Base-by-base conservation (phyloP, 1,140 invertebrate genomes). In the Drosophila kanapiae region DNA sequence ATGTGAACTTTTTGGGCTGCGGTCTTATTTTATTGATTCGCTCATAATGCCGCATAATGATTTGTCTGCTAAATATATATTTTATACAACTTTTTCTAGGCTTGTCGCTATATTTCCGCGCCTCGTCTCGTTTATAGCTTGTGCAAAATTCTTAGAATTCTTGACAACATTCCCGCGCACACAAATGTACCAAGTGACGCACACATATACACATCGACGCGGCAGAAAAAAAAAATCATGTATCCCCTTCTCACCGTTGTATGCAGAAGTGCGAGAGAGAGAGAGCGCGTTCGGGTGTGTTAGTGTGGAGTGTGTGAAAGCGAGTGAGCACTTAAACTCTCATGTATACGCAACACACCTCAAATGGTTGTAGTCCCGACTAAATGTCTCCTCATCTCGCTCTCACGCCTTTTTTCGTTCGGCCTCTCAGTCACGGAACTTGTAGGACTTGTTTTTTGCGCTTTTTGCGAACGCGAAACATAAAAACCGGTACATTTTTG, bases 121-220 rank as follows among this genome's bases (percentile, higher is more conserved):
- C 63, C 63, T 69, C 60, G 43, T 37, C 42, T 77, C 10, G 31
- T 65, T 37, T 31, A 53, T 78, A 33, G 64, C 67, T 90, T 79
- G 64, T 78, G 81, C 78, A 72, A 88, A 90, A 90, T 90, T 90
- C 85, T 90, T 85, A 85, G 85, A 90, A 90, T 90, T 90, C 85
- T 84, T 90, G 74, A 70, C 83, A 90, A 90, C 85, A 90, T 90
- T 90, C 85, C 85, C 85, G 85, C 85, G 85, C 86, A 65, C 68
- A 56, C 53, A 56, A 56, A 56, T 56, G 35, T 56, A 56, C 8
- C 53, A 56, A 54, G 35, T 38, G 33, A 56, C 38, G 85, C 78
- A 62, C 68, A 79, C 75, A 79, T 62, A 67, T 58, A 86, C 38
- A 54, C 11, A 59, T 43, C 35, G 23, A 61, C 23, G 42, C 31